Evolutionary conservation across 2,888 invertebrate species (phyloP), one percentile per base, ranked within the genome.

Genomic region (Polyommatus icarus): DNA sequence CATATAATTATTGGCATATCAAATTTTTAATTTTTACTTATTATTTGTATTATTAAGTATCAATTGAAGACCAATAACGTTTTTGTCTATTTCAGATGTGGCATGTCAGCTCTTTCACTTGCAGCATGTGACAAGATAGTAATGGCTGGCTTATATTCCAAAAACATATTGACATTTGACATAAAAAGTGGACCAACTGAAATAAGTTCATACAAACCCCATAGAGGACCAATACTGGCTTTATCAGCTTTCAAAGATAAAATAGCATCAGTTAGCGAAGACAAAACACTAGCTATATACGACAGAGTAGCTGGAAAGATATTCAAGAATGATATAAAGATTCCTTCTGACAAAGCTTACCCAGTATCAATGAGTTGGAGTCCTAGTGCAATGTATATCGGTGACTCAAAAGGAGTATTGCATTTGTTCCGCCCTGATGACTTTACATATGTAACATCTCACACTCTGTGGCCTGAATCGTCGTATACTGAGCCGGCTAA

Each of bases 191-290:
- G 94, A 54, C 77, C 88, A 0, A 84, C 80, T n/a, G 90, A 92
- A 0, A 88, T 94, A 20, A 86, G 85, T 57, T 85, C 84, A 2
- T 95, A 95, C 83, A 90, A 91, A 82, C 88, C 94, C 5, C 95
- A 95, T 83, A 91, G 87, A 82, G 92, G 95, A 6, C 94, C 95
- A 29, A 94, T 95, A 1, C 86, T 95, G 80, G 91, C 88, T 71
- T 84, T 92, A 18, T 86, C 88, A 76, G 84, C 87, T 78, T 85
- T 85, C 79, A 87, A 90, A n/a, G 88, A 94, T 80, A 91, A 94
- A 84, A 87, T 95, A 79, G 92, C 95, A 59, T 95, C 95, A 29
- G 91, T 95, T 1, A 95, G 95, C 81, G 95, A 95, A 82, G 95
- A 95, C 80, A 94, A 90, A 85, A 94, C 95, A 4, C 87, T 95